A percentile compares a stretch with the other conserved stretches of the same genome.
These are phyloP conservation scores for Panagrolaimus sp. DNA, from an alignment of 1,140 invertebrate genomes.

Conservation along the genomic window DNA sequence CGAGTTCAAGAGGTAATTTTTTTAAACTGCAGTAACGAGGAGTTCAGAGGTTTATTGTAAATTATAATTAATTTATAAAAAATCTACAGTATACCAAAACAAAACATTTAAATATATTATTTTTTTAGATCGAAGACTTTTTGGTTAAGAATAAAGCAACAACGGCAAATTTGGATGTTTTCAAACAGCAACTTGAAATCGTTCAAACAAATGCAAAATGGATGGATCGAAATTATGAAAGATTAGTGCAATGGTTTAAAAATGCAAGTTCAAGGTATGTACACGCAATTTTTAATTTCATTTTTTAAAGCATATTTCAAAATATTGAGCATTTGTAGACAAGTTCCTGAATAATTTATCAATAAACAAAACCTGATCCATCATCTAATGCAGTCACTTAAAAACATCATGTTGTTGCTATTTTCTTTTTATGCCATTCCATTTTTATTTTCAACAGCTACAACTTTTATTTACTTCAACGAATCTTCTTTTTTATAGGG, in stretches of 20 bases:
- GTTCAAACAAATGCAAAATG: slow-evolving; percentile 43
- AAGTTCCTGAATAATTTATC: neutral
- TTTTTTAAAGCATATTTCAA: too few species aligned
- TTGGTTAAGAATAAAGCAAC: slow-evolving; percentile 28
- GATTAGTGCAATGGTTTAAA: slow-evolving; percentile 32
- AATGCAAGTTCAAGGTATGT: slow-evolving; percentile 6
- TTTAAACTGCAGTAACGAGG: too few species aligned
- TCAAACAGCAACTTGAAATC: slow-evolving; percentile 42
- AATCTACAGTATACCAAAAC: too few species aligned
- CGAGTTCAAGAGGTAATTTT: slow-evolving; percentile 36
- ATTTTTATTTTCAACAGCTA: neutral
- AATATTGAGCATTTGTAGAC: too few species aligned
- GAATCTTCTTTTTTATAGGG: neutral
- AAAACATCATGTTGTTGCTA: neutral
- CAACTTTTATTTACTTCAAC: neutral
- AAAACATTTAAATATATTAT: slow-evolving; percentile 20
- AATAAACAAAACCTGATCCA: neutral
- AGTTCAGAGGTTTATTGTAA: too few species aligned
- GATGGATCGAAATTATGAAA: slow-evolving; percentile 37
- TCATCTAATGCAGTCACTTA: neutral
- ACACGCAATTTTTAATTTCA: too few species aligned
- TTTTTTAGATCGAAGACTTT: slow-evolving; percentile 37
- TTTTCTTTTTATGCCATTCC: neutral
- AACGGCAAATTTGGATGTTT: slow-evolving; percentile 39
- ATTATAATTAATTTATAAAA: too few species aligned